phyloP scores from a whole-genome alignment of 2,888 invertebrate species.

The Lasioglossum malachurum region DNA sequence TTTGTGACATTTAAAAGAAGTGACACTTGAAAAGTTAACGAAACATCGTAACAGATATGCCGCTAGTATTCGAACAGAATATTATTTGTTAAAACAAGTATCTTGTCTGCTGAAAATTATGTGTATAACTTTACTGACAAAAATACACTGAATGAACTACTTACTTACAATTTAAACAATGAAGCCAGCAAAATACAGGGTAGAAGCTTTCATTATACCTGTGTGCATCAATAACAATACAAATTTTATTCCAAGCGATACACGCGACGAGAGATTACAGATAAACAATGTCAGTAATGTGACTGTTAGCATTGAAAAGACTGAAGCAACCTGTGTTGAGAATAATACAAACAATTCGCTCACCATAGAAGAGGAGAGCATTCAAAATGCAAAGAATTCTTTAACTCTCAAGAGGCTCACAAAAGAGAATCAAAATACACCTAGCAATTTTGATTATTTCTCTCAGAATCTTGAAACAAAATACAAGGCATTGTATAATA shows the following conservation, averaged over 20 bases:
- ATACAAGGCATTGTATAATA: neutral
- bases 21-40: neutral
- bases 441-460: conserved; percentile 1
- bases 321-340: neutral
- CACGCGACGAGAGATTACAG: conserved; percentile 71
- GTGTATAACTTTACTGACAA: neutral
- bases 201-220: conserved; percentile 79
- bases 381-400: conserved; percentile 55
- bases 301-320: neutral
- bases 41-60: neutral
- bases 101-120: neutral
- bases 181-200: conserved; percentile 71
- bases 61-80: neutral
- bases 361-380: conserved; percentile 11
- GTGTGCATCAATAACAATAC: conserved; percentile 41
- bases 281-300: neutral
- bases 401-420: neutral
- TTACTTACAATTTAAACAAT: conserved; percentile 25
- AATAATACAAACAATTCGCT: conserved; percentile 4
- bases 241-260: conserved; percentile 57
- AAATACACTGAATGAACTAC: neutral
- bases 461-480: neutral
- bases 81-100: neutral
- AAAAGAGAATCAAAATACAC: neutral
- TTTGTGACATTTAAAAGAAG: neutral